phyloP scores from a whole-genome alignment of 2,888 invertebrate genomes.

The Philonicus albiceps region DNA sequence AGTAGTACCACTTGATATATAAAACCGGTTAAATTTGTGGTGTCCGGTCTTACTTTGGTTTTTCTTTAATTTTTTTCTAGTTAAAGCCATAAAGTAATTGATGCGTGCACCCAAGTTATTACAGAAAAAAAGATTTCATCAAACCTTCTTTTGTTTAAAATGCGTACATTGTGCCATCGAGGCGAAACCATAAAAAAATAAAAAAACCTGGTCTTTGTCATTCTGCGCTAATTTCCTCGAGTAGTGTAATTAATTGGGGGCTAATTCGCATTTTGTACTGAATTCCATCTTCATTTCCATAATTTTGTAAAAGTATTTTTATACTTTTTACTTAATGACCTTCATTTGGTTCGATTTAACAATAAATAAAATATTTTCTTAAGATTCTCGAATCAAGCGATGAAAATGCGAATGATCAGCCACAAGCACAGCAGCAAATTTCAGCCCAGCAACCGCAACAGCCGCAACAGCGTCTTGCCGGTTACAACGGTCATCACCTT shows the following conservation, averaged over 20 bases:
- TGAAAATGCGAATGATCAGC: constrained; percentile 50
- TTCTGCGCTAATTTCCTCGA: neutral
- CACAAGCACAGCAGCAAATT: neutral
- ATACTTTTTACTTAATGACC: neutral
- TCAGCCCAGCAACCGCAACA: neutral
- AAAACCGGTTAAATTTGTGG: neutral
- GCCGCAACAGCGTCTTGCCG: neutral
- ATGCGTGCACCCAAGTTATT: neutral
- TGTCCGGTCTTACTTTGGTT: too few relatives aligned
- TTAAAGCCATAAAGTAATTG: neutral
- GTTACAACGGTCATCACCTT: neutral
- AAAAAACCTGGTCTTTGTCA: neutral
- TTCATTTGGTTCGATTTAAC: too few relatives aligned
- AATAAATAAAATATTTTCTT: too few relatives aligned
- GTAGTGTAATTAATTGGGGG: neutral
- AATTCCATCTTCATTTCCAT: neutral
- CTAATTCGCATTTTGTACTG: too few relatives aligned
- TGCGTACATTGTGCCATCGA: neutral
- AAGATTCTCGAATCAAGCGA: constrained; percentile 63
- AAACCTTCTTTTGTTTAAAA: neutral
- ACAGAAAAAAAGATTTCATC: neutral
- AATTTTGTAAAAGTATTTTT: neutral
- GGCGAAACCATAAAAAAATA: neutral
- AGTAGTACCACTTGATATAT: neutral
- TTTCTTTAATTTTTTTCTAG: too few relatives aligned